These are phyloP conservation scores for Mormyrus iriodes DNA, from an alignment of 2,113 vertebrate species.

Conservation along the genomic window DNA sequence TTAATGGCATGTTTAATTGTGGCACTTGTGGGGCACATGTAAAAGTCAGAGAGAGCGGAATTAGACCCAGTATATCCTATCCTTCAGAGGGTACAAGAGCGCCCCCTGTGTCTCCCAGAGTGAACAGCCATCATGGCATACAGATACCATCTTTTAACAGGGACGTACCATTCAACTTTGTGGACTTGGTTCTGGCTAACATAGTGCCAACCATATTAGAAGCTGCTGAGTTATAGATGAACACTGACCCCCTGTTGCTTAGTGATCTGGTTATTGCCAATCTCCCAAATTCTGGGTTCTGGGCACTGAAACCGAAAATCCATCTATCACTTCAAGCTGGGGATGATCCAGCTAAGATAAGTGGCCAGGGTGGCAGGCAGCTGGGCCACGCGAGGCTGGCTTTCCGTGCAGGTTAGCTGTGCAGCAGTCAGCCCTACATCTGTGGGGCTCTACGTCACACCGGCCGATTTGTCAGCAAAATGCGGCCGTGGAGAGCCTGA, in stretches of 20 bases:
- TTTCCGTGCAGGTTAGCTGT: background rate
- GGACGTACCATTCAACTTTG: too few species aligned
- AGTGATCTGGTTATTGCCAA: background rate
- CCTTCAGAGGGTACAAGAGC: background rate
- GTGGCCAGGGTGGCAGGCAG: too few species aligned
- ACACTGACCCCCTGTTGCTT: background rate
- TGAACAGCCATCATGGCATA: too few species aligned
- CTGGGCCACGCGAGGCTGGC: background rate
- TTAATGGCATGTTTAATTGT: conserved; percentile 72
- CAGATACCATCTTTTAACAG: too few species aligned
- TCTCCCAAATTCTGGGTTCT: background rate
- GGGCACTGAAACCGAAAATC: too few species aligned
- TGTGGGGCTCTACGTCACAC: background rate
- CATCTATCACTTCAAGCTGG: background rate
- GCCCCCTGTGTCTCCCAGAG: background rate
- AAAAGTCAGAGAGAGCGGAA: background rate
- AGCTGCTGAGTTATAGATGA: background rate
- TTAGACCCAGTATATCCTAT: background rate
- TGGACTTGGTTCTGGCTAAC: background rate
- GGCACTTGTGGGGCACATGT: conserved; percentile 88
- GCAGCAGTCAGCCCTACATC: background rate
- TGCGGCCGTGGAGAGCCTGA: background rate
- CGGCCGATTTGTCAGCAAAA: background rate
- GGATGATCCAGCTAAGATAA: background rate
- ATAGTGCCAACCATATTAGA: background rate